phyloP scores from a whole-genome alignment of 2,797 vertebrate genomes.

The Chromobotia macracanthus region DNA sequence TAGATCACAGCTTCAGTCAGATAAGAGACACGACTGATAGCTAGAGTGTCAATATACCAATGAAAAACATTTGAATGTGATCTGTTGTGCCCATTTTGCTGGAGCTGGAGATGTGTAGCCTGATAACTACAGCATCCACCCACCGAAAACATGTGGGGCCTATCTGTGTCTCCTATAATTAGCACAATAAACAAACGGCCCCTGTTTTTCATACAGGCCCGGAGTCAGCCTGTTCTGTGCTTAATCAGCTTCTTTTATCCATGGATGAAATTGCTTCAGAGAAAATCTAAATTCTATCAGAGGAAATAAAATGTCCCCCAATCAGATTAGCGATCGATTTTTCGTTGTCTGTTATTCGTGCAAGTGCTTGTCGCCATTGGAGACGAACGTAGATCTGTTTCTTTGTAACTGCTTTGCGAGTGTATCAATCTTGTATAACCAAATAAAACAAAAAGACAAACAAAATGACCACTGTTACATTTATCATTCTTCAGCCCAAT shows the following conservation, averaged over 20 bases:
- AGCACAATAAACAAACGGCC: conserved; percentile 74
- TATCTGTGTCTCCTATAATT: conserved; percentile 74
- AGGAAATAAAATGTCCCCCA: conserved; percentile 83
- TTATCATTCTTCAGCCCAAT: conserved; percentile 37
- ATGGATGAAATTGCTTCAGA: conserved; percentile 82
- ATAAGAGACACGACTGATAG: conserved; percentile 83
- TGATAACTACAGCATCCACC: conserved; percentile 75
- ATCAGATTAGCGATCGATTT: conserved; percentile 91
- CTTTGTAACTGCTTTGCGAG: neutral
- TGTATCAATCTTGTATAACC: conserved; percentile 44
- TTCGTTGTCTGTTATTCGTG: conserved; percentile 75
- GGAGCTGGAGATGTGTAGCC: conserved; percentile 70
- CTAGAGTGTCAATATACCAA: conserved; percentile 77
- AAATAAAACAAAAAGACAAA: conserved; percentile 37
- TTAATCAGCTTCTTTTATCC: conserved; percentile 89
- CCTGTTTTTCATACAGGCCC: conserved; percentile 67
- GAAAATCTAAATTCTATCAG: conserved; percentile 88
- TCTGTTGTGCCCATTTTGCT: conserved; percentile 75
- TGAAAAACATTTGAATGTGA: conserved; percentile 78
- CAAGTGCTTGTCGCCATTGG: conserved; percentile 58
- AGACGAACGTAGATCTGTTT: conserved; percentile 60
- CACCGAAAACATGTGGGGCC: conserved; percentile 54
- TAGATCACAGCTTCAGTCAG: conserved; percentile 68
- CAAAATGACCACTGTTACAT: conserved; percentile 33
- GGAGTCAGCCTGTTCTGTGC: conserved; percentile 79